Conservation (phyloP, 2,888 invertebrate genomes). For the Papilio elwesi region DNA sequence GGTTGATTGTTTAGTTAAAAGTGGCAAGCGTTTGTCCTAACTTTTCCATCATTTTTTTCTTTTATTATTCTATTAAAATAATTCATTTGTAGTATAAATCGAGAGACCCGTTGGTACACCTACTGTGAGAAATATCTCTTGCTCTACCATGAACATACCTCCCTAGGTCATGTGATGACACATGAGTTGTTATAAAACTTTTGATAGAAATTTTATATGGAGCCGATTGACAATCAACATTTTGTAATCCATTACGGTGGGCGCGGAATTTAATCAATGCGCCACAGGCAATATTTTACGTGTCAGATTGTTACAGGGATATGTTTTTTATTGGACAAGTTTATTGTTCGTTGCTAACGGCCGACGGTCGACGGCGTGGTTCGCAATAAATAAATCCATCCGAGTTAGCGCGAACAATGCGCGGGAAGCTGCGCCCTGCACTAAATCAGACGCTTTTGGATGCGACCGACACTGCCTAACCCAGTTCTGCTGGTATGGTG, state of each 20-base stretch:
- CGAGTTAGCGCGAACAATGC: slow-evolving; percentile 66
- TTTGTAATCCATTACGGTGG: slow-evolving; percentile 68
- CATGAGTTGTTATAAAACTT: no score
- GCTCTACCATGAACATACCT: no score
- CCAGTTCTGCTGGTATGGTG: slow-evolving; percentile 16
- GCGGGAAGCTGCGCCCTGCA: slow-evolving; percentile 64
- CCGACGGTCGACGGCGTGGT: slow-evolving; percentile 53
- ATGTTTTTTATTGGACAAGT: slow-evolving; percentile 38
- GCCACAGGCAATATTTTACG: slow-evolving; percentile 44
- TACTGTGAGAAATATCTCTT: no score
- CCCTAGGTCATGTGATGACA: no score
- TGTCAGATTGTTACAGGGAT: slow-evolving; percentile 35
- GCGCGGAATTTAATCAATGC: slow-evolving; percentile 72
- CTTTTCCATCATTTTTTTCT: neutral
- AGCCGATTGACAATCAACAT: slow-evolving; percentile 40
- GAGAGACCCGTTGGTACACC: no score
- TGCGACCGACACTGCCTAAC: slow-evolving; percentile 43
- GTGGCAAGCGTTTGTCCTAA: neutral
- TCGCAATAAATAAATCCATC: slow-evolving; percentile 69
- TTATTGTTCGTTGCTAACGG: slow-evolving; percentile 36
- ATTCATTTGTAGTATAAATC: no score
- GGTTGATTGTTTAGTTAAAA: neutral
- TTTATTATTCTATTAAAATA: no score
- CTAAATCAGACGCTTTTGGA: slow-evolving; percentile 63
- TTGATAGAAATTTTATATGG: neutral